Evolutionary conservation across 2,797 vertebrate species (phyloP).

Genomic region (Poeciliopsis turneri): DNA sequence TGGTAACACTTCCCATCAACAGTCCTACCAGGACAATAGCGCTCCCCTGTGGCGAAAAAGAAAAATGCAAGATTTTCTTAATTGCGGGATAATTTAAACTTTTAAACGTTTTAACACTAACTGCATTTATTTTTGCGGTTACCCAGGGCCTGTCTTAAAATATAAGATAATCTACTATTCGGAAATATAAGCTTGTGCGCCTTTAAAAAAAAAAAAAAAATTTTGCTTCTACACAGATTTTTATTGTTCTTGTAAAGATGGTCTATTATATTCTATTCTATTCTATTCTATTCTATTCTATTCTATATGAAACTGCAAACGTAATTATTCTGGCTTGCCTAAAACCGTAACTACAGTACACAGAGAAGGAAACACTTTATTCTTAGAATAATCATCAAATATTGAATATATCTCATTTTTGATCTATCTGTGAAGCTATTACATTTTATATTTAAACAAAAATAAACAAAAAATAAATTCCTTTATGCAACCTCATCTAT

Average conservation of each 20-base stretch:
- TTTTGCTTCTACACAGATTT: neutral
- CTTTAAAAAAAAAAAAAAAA: neutral
- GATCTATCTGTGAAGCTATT: neutral
- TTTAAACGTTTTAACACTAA: no score
- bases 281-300: no score
- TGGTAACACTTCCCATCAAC: constrained; percentile 52
- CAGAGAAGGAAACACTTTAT: neutral
- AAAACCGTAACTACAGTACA: neutral
- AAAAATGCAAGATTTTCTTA: constrained; percentile 28
- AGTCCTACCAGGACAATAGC: constrained; percentile 42
- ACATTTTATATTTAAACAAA: neutral
- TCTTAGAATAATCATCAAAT: neutral
- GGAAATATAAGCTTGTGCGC: neutral
- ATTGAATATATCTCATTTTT: neutral
- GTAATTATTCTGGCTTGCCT: neutral
- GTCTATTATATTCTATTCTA: neutral
- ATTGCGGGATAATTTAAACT: neutral
- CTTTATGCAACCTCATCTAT: neutral
- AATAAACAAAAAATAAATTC: neutral
- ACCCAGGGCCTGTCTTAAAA: neutral
- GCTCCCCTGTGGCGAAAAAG: constrained; percentile 45
- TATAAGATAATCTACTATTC: neutral
- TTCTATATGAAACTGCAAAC: neutral
- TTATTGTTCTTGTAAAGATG: neutral
- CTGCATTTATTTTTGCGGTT: neutral